These are phyloP conservation scores for Drosophila virilis DNA, from an alignment of 1,140 invertebrate genomes.

Conservation along the genomic window DNA sequence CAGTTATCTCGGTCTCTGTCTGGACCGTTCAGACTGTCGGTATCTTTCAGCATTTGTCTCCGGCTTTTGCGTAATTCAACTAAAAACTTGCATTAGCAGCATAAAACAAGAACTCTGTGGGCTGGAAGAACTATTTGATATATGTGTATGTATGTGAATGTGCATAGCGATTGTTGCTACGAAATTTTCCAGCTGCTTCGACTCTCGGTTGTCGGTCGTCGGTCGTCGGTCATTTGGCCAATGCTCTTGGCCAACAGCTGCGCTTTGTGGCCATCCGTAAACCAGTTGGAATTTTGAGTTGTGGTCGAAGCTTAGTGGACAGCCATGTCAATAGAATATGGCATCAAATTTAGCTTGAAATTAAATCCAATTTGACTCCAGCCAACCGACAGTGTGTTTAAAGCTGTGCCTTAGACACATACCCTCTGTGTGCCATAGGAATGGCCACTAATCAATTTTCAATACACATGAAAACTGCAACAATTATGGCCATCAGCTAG, in stretches of 20 bases:
- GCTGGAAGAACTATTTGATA: conserved; percentile 37
- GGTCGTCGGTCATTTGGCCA: conserved; percentile 5
- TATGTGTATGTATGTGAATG: not conserved
- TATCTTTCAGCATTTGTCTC: conserved; percentile 27
- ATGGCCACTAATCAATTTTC: conserved; percentile 36
- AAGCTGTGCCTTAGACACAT: not conserved
- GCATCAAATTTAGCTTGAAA: conserved; percentile 20
- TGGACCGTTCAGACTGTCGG: not conserved
- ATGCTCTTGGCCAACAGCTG: conserved; percentile 17
- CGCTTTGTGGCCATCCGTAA: conserved; percentile 6
- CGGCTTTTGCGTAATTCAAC: conserved; percentile 42
- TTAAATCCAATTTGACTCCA: conserved; percentile 22
- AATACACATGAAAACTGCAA: conserved; percentile 44
- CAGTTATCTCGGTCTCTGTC: not conserved
- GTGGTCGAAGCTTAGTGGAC: conserved; percentile 27
- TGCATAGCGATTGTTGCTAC: conserved; percentile 6
- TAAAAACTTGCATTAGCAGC: conserved; percentile 53
- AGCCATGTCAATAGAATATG: not conserved
- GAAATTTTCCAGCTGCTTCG: conserved; percentile 16
- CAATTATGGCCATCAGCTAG: conserved; percentile 41
- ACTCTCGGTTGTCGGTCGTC: too few relatives aligned
- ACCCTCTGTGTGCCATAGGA: not conserved
- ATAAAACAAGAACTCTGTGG: conserved; percentile 39
- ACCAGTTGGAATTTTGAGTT: conserved; percentile 20
- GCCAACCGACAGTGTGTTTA: not conserved